Conservation (phyloP, 2,888 invertebrate species). For the Coleophora flavipennella region DNA sequence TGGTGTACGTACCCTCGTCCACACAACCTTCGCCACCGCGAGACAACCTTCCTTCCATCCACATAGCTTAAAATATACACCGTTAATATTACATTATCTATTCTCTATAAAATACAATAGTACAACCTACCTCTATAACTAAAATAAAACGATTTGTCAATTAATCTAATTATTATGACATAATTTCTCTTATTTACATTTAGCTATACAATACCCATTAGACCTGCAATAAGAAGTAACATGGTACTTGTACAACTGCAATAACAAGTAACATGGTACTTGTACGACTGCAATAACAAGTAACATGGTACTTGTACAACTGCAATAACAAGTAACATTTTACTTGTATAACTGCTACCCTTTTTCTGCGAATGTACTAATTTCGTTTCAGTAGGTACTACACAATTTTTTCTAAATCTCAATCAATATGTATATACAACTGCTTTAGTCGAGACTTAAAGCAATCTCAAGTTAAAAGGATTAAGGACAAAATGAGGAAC, state of each 20-base stretch:
- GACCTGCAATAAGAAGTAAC: conserved; percentile 62
- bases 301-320: conserved; percentile 66
- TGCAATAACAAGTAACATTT: conserved; percentile 65
- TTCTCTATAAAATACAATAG: conserved; percentile 34
- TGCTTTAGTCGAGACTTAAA: conserved; percentile 62
- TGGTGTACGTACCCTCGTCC: no score
- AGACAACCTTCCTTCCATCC: neutral
- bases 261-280: conserved; percentile 69
- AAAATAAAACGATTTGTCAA: conserved; percentile 68
- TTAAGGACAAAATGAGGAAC: conserved; percentile 63
- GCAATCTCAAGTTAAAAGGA: conserved; percentile 58
- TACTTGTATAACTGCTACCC: conserved; percentile 62
- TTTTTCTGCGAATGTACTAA: conserved; percentile 55
- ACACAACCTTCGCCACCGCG: neutral
- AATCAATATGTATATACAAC: conserved; percentile 49
- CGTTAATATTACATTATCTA: conserved; percentile 37
- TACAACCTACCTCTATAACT: conserved; percentile 66
- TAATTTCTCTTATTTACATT: conserved; percentile 70
- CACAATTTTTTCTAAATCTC: conserved; percentile 6
- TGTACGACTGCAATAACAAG: conserved; percentile 53
- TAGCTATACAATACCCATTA: conserved; percentile 63
- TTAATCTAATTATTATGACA: conserved; percentile 70
- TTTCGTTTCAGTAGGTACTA: conserved; percentile 36
- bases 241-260: conserved; percentile 63
- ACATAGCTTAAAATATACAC: conserved; percentile 47